Percentiles rank a stretch among this genome's conserved stretches.
Evolutionary conservation across 2,113 vertebrate genomes (phyloP).

Genomic region (Cettia cetti): DNA sequence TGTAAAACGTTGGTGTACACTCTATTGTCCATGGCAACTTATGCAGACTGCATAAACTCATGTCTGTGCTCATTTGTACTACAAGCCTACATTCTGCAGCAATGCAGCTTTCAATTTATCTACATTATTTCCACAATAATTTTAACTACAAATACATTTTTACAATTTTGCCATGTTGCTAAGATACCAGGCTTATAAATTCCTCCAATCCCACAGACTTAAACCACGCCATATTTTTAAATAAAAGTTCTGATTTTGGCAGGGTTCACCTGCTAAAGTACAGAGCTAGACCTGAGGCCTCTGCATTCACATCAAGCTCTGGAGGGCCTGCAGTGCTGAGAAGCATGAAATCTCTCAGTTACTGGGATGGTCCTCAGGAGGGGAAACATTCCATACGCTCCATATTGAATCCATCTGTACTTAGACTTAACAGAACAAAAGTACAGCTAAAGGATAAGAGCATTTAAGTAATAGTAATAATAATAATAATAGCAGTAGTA

Average conservation of each 20-base stretch:
- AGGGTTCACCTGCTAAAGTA: neutral
- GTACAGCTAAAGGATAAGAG: accelerated
- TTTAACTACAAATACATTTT: neutral
- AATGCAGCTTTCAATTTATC: neutral
- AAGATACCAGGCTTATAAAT: neutral
- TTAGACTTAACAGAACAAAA: neutral
- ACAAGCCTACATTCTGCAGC: neutral
- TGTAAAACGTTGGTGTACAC: neutral
- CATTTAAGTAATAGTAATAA: neutral
- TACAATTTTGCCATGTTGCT: neutral
- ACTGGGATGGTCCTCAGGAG: neutral
- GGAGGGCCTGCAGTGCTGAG: neutral
- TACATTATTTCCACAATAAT: neutral
- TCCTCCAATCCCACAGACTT: neutral
- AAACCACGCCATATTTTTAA: neutral
- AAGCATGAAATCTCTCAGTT: neutral
- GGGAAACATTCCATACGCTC: neutral
- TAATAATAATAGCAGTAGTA: neutral
- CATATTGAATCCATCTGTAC: neutral
- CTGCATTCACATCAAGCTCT: neutral
- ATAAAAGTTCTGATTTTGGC: neutral
- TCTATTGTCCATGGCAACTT: neutral
- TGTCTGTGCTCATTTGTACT: neutral
- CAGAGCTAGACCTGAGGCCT: neutral
- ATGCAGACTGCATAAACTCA: neutral